phyloP scores from a whole-genome alignment of 2,113 vertebrate species.

The Conger conger region DNA sequence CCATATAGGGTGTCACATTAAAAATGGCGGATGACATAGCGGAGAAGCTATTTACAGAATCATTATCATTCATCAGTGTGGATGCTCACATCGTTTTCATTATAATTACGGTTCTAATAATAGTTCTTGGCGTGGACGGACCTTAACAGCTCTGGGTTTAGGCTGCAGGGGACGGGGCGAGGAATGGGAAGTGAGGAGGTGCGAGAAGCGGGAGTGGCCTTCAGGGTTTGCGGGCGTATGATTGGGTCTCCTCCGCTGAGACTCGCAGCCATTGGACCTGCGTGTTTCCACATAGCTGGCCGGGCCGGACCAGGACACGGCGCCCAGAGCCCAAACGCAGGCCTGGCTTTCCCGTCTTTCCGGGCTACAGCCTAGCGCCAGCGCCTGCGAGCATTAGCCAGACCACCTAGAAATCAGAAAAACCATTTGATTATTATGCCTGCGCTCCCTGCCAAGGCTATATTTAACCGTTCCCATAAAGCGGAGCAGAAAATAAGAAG shows the following conservation, averaged over 20 bases:
- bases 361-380: conserved; percentile 39
- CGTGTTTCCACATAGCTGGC: no score
- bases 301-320: background rate
- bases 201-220: no score
- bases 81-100: no score
- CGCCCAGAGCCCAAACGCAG: background rate
- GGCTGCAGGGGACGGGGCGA: background rate
- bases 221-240: background rate
- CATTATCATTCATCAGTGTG: no score
- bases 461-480: conserved; percentile 79
- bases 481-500: conserved; percentile 67
- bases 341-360: background rate
- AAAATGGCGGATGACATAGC: no score
- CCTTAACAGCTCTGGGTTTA: background rate
- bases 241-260: no score
- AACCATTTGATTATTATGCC: conserved; percentile 72
- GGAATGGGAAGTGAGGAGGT: background rate
- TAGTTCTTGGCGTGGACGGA: no score
- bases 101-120: no score
- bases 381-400: conserved; percentile 49
- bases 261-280: background rate
- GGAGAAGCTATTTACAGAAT: no score
- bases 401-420: conserved; percentile 71
- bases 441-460: conserved; percentile 68
- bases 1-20: no score